Evolutionary conservation across 2,113 vertebrate species (phyloP).

Genomic region (Psilopsiagon aurifrons): DNA sequence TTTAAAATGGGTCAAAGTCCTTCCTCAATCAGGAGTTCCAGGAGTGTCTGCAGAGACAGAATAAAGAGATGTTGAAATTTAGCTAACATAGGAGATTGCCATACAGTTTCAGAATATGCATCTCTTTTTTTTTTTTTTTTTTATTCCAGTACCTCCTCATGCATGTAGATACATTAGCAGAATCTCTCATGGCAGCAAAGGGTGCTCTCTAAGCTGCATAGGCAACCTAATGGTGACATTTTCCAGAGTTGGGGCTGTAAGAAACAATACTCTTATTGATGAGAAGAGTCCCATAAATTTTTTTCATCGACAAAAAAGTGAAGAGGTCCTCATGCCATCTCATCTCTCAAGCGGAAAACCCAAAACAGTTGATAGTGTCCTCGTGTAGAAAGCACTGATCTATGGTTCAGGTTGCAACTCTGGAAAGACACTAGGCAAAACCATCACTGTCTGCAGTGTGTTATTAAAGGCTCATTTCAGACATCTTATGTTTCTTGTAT

Average conservation of each 20-base stretch:
- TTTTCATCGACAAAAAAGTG: not conserved
- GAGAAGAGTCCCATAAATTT: not conserved
- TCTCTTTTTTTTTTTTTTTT: not conserved
- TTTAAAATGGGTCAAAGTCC: not conserved
- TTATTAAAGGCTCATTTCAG: conserved; percentile 13
- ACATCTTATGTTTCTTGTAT: not conserved
- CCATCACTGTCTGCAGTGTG: not conserved
- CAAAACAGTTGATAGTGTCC: not conserved
- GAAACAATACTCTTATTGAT: not conserved
- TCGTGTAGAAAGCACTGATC: not conserved
- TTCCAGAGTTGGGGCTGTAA: not conserved
- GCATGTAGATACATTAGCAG: not conserved
- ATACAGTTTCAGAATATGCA: not conserved
- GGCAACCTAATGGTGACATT: not conserved
- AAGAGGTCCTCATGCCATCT: not conserved
- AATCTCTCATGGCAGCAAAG: not conserved
- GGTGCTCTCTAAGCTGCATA: not conserved
- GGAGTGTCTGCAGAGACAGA: fast-evolving
- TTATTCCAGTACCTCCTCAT: not conserved
- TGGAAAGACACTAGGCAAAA: not conserved
- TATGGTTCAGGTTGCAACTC: not conserved
- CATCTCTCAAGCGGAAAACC: not conserved
- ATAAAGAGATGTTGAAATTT: not conserved
- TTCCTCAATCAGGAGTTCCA: not conserved
- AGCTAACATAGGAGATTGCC: not conserved